These are phyloP conservation scores for Diogma glabrata DNA, from an alignment of 2,888 invertebrate genomes.

Conservation along the genomic window DNA sequence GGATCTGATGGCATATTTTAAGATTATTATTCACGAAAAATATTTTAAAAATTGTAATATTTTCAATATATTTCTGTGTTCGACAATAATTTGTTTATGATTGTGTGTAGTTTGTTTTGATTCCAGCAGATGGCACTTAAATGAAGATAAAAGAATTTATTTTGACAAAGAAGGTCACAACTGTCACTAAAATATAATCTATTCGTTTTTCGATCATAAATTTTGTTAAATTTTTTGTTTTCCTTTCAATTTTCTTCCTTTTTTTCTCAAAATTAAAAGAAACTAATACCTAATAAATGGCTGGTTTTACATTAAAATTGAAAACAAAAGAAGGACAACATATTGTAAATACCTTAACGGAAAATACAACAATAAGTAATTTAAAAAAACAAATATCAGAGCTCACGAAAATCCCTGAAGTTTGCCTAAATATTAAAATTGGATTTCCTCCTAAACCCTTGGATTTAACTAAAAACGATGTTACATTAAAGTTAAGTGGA, in stretches of 20 bases:
- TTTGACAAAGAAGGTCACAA: neutral
- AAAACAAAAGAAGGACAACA: constrained; percentile 78
- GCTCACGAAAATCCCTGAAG: constrained; percentile 53
- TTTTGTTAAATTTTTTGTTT: neutral
- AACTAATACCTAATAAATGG: constrained; percentile 1
- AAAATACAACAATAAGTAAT: constrained; percentile 60
- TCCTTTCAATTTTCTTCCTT: neutral
- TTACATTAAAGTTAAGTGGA: constrained; percentile 53
- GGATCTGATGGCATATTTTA: constrained; percentile 45
- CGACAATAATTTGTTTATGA: no score
- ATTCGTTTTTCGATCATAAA: no score
- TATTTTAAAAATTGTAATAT: no score
- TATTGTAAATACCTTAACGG: constrained; percentile 55
- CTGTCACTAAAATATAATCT: neutral
- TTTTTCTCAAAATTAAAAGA: neutral
- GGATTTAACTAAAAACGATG: constrained; percentile 49
- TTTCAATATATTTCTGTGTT: no score
- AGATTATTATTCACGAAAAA: no score
- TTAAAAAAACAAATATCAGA: constrained; percentile 59
- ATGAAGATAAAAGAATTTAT: neutral
- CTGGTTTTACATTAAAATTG: constrained; percentile 56
- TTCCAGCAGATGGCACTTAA: no score
- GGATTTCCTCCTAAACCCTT: constrained; percentile 81
- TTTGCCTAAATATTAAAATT: constrained; percentile 40
- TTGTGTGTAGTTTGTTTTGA: no score